Evolutionary conservation across 2,888 invertebrate genomes (phyloP), one percentile per base, ranked within the genome.

Genomic region (Taphrorychus bicolor): DNA sequence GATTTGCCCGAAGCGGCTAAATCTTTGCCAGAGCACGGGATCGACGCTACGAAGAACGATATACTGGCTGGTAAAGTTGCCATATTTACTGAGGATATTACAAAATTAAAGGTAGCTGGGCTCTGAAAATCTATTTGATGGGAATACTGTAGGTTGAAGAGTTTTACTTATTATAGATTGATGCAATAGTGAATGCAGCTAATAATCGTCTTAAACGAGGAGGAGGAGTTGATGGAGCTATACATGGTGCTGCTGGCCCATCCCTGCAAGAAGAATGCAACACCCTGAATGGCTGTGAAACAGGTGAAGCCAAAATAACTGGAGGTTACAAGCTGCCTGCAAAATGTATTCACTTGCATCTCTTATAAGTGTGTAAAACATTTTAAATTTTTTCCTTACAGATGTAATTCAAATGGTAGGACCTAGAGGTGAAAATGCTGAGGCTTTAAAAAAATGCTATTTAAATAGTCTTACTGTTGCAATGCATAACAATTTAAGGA

Each of bases 341-440:
- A 9, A 94, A 90, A 87, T 89, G 95, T 95, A 84, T 86, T 88
- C 83, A 49, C 45, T 17, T 21, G 0, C 5, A 7, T 32, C 5
- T 11, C 5, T 32, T 32, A 32, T 32, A 7, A 32, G 11, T 32
- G 32, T 32, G 32, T 32, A n/a, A n/a, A n/a, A n/a, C n/a, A n/a
- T n/a, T 32, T 32, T 32, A 32, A 32, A 32, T 18, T 32, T 0
- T n/a, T 48, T 59, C 11, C 5, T 59, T 22, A 19, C 84, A 94
- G 94, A 93, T 84, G 88, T 96, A 0, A 93, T 96, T 72, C 94
- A 95, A 79, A 94, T 95, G 5, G 95, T 95, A 16, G 96, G 96
- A 0, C 95, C 96, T 1, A 86, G 87, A 76, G 91, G 92, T 49
- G 90, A 91, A 70, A 87, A 90, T 3, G 86, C 88, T 4, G 80